Evolutionary conservation across 2,888 invertebrate species (phyloP).

Genomic region (Temnothorax ravouxi): DNA sequence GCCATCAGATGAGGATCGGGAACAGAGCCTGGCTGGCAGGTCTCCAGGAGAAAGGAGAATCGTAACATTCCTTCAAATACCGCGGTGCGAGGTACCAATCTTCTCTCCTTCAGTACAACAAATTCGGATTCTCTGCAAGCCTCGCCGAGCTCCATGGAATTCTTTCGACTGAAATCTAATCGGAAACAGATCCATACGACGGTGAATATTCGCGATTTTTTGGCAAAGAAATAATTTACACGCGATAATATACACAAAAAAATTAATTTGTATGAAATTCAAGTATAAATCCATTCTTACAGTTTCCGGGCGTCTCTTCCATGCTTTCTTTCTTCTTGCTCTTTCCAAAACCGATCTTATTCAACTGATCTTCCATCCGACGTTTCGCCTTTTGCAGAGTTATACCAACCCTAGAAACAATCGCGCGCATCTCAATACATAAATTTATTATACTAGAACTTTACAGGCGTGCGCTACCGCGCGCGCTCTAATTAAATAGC

Average conservation of each 20-base stretch:
- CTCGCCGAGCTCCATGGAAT: slow-evolving; percentile 93
- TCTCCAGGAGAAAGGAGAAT: slow-evolving; percentile 97
- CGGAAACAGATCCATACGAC: neutral
- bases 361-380: slow-evolving; percentile 96
- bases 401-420: slow-evolving; percentile 88
- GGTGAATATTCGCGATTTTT: neutral
- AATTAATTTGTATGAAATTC: neutral
- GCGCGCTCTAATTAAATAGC: too few species aligned
- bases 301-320: slow-evolving; percentile 94
- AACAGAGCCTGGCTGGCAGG: slow-evolving; percentile 97
- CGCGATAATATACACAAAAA: neutral
- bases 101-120: slow-evolving; percentile 94
- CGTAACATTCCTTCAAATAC: slow-evolving; percentile 96
- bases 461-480: too few species aligned
- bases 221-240: neutral
- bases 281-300: slow-evolving; percentile 87
- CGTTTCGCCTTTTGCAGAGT: slow-evolving; percentile 94
- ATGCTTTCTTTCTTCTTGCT: slow-evolving; percentile 96
- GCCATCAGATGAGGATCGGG: slow-evolving; percentile 99
- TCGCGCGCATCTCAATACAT: neutral
- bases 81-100: slow-evolving; percentile 92
- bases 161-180: slow-evolving; percentile 91
- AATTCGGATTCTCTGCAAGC: slow-evolving; percentile 95
- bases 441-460: neutral
- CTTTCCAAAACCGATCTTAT: slow-evolving; percentile 93